Percentiles rank a stretch among this genome's conserved stretches.
These are phyloP conservation scores for Apoda limacodes DNA, from an alignment of 2,888 invertebrate genomes.

Conservation along the genomic window DNA sequence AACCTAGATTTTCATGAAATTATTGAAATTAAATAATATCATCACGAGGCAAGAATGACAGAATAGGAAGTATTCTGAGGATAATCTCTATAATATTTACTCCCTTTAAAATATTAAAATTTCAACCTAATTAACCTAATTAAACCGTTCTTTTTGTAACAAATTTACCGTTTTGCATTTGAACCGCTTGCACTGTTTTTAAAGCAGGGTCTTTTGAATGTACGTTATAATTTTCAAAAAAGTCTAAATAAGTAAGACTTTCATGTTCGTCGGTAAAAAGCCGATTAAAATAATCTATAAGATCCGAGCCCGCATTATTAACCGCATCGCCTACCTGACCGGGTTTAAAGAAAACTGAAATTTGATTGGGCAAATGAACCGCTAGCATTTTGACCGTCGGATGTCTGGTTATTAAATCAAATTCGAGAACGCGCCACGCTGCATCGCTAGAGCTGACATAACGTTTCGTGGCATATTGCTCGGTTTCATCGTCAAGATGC, in stretches of 20 bases:
- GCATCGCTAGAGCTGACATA: conserved; percentile 10
- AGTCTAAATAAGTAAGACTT: conserved; percentile 10
- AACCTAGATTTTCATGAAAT: no score
- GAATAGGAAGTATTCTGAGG: no score
- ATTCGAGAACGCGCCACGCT: conserved; percentile 5
- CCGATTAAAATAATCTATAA: conserved; percentile 2
- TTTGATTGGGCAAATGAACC: conserved; percentile 1
- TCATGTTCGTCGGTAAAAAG: conserved; percentile 9
- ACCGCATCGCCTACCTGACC: background rate
- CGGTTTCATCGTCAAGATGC: background rate
- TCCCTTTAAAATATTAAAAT: no score
- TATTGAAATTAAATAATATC: no score
- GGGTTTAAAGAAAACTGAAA: background rate
- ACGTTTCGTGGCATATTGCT: background rate
- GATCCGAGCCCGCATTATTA: background rate
- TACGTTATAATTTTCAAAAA: no score
- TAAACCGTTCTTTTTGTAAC: no score
- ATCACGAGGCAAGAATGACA: no score
- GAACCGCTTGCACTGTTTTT: no score
- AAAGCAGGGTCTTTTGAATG: no score
- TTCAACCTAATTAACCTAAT: no score
- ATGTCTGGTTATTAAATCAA: background rate
- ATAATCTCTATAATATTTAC: no score
- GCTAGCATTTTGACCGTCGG: conserved; percentile 5
- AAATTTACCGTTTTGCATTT: no score